A percentile compares a stretch with the other conserved stretches of the same genome.
phyloP scores from a whole-genome alignment of 2,797 vertebrate genomes.

The Arnoldichthys spilopterus region DNA sequence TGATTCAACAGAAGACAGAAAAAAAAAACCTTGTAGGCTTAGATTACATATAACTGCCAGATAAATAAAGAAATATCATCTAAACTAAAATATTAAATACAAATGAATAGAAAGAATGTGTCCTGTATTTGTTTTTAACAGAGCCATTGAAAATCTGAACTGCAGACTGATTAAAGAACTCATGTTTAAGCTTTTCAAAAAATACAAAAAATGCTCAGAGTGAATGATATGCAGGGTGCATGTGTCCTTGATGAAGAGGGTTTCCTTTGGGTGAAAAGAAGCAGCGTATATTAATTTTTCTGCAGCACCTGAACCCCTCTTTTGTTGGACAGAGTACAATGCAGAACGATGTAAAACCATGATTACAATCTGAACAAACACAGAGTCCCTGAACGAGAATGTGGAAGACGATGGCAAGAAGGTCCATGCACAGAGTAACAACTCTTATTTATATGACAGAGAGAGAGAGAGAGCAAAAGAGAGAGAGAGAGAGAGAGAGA shows the following conservation, averaged over 20 bases:
- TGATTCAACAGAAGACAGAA: not conserved
- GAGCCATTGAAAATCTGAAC: not conserved
- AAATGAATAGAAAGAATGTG: not conserved
- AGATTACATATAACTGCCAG: not conserved
- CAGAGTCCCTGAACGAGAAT: slow-evolving; percentile 5
- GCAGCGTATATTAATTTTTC: slow-evolving; percentile 52
- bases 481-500: slow-evolving; percentile 14
- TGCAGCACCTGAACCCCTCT: slow-evolving; percentile 68
- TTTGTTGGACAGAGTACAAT: slow-evolving; percentile 53
- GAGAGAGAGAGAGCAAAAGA: slow-evolving; percentile 12
- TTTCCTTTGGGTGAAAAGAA: slow-evolving; percentile 44
- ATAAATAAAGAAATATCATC: not conserved
- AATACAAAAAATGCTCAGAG: not conserved
- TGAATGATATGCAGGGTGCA: slow-evolving; percentile 26
- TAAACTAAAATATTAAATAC: not conserved
- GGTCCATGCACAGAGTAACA: slow-evolving; percentile 8
- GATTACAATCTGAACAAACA: slow-evolving; percentile 37
- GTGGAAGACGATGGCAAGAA: slow-evolving; percentile 30
- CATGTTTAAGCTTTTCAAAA: not conserved
- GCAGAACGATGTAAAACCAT: slow-evolving; percentile 17
- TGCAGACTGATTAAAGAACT: slow-evolving; percentile 6
- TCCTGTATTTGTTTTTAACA: slow-evolving; percentile 7
- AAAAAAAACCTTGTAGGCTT: slow-evolving; percentile 4
- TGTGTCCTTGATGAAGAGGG: slow-evolving; percentile 44
- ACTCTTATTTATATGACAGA: slow-evolving; percentile 9